Percentiles rank a stretch among this genome's conserved stretches.
Evolutionary conservation across 2,113 vertebrate species (phyloP).

Genomic region (Sebastes schlegelii): DNA sequence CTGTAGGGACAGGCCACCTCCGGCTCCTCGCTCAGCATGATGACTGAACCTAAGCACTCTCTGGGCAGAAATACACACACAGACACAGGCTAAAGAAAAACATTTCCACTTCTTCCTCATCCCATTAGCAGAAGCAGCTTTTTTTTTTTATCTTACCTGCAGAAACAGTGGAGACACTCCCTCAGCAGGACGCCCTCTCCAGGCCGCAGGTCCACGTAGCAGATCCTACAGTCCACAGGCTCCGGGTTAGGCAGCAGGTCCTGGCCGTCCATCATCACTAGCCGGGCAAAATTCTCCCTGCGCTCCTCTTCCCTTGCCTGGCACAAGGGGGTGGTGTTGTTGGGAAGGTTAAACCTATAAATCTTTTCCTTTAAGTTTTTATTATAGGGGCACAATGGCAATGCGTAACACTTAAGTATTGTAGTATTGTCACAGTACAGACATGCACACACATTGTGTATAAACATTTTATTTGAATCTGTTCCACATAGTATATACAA

Average conservation of each 20-base stretch:
- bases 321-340: conserved; percentile 33
- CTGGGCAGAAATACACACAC: conserved; percentile 61
- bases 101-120: too few species aligned
- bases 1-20: conserved; percentile 89
- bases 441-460: conserved; percentile 22
- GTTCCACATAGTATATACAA: conserved; percentile 50
- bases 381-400: background rate
- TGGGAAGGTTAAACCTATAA: conserved; percentile 31
- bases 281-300: conserved; percentile 84
- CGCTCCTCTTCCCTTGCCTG: conserved; percentile 87
- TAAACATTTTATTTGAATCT: conserved; percentile 62
- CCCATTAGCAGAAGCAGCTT: background rate
- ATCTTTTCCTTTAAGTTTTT: background rate
- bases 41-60: conserved; percentile 87
- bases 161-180: conserved; percentile 91
- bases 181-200: conserved; percentile 87
- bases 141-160: conserved; percentile 74
- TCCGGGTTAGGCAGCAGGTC: conserved; percentile 87
- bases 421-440: background rate
- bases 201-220: conserved; percentile 82
- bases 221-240: conserved; percentile 87
- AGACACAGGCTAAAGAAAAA: background rate
- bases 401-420: background rate
- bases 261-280: conserved; percentile 85
- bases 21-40: conserved; percentile 87